phyloP scores from a whole-genome alignment of 92 coral and sea anemone genomes.

The Nematostella vectensis region DNA sequence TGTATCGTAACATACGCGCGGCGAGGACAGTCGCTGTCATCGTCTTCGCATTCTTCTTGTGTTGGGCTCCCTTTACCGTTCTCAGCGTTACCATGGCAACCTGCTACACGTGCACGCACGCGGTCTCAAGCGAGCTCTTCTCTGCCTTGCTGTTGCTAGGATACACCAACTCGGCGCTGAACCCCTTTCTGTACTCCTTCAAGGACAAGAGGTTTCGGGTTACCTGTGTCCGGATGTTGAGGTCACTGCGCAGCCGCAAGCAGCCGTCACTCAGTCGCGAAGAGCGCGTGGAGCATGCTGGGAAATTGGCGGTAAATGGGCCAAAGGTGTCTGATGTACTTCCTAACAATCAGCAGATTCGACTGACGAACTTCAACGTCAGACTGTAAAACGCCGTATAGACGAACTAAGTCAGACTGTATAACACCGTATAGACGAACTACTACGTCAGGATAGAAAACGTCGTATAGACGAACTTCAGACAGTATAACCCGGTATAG shows the following conservation, averaged over 20 bases:
- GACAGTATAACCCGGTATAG: too few relatives aligned
- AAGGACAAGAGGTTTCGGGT: constrained; percentile 30
- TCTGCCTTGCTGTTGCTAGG: constrained; percentile 31
- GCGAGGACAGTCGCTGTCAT: constrained; percentile 37
- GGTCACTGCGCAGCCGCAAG: neutral
- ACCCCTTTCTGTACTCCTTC: constrained; percentile 45
- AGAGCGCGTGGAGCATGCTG: too few relatives aligned
- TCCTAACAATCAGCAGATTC: neutral
- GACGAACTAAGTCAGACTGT: too few relatives aligned
- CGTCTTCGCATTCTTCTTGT: constrained; percentile 35
- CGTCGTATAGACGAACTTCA: too few relatives aligned
- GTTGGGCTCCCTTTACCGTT: constrained; percentile 42
- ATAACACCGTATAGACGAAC: too few relatives aligned
- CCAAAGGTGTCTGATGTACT: neutral
- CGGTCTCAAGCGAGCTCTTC: constrained; percentile 16
- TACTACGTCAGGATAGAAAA: too few relatives aligned
- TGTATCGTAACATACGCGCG: constrained; percentile 31
- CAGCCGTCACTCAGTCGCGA: too few relatives aligned
- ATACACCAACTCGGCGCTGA: constrained; percentile 44
- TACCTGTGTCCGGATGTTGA: constrained; percentile 16
- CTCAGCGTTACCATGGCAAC: constrained; percentile 26
- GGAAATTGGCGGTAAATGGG: neutral
- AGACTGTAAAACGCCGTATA: too few relatives aligned
- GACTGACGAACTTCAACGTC: neutral
- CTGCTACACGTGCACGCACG: constrained; percentile 15